Conservation (phyloP, 2,797 vertebrate genomes). For the Tokudaia tokunoshimensis region DNA sequence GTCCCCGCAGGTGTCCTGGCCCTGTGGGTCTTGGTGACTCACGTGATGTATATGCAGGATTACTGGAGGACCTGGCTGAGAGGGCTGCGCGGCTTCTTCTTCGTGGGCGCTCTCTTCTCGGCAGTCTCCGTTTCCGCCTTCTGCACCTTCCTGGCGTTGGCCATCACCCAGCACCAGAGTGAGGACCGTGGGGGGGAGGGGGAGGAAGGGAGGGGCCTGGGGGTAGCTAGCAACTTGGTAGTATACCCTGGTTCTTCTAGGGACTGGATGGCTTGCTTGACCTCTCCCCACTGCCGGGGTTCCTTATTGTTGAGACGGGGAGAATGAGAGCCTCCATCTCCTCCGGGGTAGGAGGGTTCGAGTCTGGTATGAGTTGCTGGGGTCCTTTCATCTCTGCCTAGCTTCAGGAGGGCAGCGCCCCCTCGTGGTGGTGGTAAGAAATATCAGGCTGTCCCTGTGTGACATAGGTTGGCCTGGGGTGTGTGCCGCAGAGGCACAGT, state of each 20-base stretch:
- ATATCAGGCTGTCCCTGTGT: not conserved
- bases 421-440: constrained; percentile 59
- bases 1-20: constrained; percentile 94
- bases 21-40: constrained; percentile 95
- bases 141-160: constrained; percentile 92
- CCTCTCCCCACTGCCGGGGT: too few relatives aligned
- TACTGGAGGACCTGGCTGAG: constrained; percentile 98
- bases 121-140: constrained; percentile 91
- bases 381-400: not conserved
- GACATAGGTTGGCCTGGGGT: not conserved
- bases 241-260: not conserved
- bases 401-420: constrained; percentile 3
- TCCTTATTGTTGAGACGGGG: not conserved
- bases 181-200: constrained; percentile 66
- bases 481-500: not conserved
- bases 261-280: not conserved
- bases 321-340: not conserved
- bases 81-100: constrained; percentile 95
- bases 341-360: not conserved
- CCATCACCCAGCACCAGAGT: constrained; percentile 93
- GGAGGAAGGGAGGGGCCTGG: rapidly evolving
- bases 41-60: constrained; percentile 98
- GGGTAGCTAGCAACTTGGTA: not conserved
- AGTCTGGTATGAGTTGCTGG: not conserved
- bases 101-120: constrained; percentile 92